Conservation (phyloP, 2,797 vertebrate genomes). For the Lepus oiostolus region DNA sequence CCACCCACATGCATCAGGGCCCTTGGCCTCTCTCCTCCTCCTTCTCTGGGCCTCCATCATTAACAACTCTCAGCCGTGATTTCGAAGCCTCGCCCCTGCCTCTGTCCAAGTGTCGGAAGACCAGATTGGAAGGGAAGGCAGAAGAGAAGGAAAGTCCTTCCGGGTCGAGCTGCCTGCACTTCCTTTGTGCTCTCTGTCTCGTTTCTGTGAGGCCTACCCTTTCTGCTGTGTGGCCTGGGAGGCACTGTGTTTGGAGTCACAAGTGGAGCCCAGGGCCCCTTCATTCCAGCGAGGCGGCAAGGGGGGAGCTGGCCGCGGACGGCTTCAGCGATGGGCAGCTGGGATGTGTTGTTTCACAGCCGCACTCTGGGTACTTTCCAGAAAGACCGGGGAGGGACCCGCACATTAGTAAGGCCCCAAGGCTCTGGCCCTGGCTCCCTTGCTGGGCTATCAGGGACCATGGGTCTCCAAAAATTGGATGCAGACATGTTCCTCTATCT, state of each 20-base stretch:
- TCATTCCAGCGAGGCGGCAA: neutral
- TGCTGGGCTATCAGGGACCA: neutral
- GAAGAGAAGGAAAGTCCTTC: conserved; percentile 31
- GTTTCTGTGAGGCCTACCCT: neutral
- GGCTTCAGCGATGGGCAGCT: neutral
- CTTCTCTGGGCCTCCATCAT: neutral
- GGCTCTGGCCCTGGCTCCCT: neutral
- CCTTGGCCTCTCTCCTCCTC: neutral
- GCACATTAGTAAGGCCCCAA: neutral
- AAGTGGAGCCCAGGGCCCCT: neutral
- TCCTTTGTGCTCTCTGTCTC: neutral
- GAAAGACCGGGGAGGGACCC: neutral
- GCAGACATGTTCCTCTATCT: neutral
- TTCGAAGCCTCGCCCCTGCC: neutral
- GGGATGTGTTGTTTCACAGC: conserved; percentile 48
- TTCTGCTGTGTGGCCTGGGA: neutral
- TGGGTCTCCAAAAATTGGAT: neutral
- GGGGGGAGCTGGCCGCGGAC: neutral
- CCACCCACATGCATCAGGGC: neutral
- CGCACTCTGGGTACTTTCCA: conserved; percentile 52
- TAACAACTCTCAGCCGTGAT: neutral
- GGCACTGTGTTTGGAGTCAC: neutral
- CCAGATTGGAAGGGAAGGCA: neutral
- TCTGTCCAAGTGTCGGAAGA: conserved; percentile 13
- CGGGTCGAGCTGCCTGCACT: neutral